Evolutionary conservation across 2,888 invertebrate species (phyloP).

Genomic region (Pristionchus japonicus): DNA sequence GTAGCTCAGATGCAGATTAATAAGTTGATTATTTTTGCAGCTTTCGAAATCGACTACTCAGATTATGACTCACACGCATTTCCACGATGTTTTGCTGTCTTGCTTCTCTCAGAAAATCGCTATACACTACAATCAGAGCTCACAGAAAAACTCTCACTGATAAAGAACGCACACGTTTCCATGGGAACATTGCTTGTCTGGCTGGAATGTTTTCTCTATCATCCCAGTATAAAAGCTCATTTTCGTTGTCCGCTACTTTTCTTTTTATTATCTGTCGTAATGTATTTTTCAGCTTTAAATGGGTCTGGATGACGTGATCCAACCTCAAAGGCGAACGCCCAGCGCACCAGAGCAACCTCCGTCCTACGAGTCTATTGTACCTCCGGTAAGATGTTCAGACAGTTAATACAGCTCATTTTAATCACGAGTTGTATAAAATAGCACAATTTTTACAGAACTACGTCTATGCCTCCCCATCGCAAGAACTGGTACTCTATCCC

Average conservation of each 20-base stretch:
- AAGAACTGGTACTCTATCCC: neutral
- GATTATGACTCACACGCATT: too few relatives aligned
- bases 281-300: neutral
- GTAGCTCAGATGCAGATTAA: too few relatives aligned
- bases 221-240: neutral
- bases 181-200: neutral
- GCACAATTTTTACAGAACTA: neutral
- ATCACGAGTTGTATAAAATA: neutral
- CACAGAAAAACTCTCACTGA: neutral
- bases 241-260: neutral
- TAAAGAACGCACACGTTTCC: neutral
- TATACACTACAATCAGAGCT: neutral
- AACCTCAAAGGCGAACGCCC: neutral
- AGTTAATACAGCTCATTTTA: too few relatives aligned
- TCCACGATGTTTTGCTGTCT: too few relatives aligned
- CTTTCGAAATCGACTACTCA: too few relatives aligned
- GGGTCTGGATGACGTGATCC: neutral
- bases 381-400: too few relatives aligned
- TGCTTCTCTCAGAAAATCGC: neutral
- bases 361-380: neutral
- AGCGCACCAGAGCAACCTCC: neutral
- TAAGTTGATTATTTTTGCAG: too few relatives aligned
- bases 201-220: neutral
- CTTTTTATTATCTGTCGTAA: neutral
- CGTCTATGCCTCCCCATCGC: neutral